Evolutionary conservation across 1,140 invertebrate genomes (phyloP).

Genomic region (Halyomorpha halys): DNA sequence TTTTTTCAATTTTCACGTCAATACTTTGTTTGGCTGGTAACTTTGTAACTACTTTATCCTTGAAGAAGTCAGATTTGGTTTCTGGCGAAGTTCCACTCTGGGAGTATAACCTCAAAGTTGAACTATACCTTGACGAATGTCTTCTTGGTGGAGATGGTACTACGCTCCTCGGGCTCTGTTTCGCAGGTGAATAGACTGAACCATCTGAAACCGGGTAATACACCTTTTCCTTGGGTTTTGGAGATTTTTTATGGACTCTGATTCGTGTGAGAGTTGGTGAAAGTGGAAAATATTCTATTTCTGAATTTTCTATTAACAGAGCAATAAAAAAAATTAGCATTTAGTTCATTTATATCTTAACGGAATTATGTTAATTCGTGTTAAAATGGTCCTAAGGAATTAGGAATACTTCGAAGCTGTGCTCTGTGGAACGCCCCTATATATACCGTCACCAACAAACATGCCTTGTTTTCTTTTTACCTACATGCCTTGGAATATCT

Average conservation of each 20-base stretch:
- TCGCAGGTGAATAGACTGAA: conserved; percentile 40
- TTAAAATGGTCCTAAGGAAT: no score
- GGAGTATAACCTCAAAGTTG: conserved; percentile 47
- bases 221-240: conserved; percentile 39
- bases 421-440: background rate
- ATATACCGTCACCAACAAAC: conserved; percentile 30
- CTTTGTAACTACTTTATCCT: background rate
- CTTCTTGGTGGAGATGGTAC: conserved; percentile 55
- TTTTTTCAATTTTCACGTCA: conserved; percentile 9
- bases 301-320: conserved; percentile 35
- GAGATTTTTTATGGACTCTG: conserved; percentile 53
- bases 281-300: conserved; percentile 71
- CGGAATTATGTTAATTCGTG: no score
- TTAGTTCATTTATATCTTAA: no score
- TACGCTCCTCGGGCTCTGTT: conserved; percentile 38
- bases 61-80: background rate
- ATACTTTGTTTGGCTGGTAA: background rate
- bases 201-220: conserved; percentile 45
- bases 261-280: conserved; percentile 67
- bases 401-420: conserved; percentile 8
- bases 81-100: background rate
- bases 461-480: conserved; percentile 24
- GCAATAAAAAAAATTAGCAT: conserved; percentile 4
- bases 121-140: conserved; percentile 60
- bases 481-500: background rate